These are phyloP conservation scores for Aurelia sp. DNA, from an alignment of 30 jellyfish, hydroid and myxozoan species.

Conservation along the genomic window DNA sequence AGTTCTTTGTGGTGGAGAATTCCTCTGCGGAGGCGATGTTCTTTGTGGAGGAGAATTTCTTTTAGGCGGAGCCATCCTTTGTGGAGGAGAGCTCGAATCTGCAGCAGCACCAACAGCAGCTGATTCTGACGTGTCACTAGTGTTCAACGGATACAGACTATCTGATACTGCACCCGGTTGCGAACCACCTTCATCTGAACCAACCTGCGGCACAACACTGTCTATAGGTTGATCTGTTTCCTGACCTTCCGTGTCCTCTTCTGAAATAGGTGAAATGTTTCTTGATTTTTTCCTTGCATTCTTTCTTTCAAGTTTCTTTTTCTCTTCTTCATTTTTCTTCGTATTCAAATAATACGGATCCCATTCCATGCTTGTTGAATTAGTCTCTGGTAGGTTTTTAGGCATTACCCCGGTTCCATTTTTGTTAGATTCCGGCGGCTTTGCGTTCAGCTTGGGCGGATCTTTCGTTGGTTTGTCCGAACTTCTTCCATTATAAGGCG, in stretches of 20 bases:
- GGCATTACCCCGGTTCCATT: conserved; percentile 73
- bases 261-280: conserved; percentile 92
- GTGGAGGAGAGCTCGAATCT: conserved; percentile 5
- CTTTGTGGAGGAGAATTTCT: conserved; percentile 30
- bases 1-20: conserved; percentile 46
- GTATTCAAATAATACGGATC: conserved; percentile 91
- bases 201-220: conserved; percentile 91
- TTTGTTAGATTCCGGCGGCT: conserved; percentile 37
- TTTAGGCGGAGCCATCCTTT: conserved; percentile 19
- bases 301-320: conserved; percentile 50
- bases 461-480: not conserved
- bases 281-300: conserved; percentile 57
- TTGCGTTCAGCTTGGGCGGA: conserved; percentile 38
- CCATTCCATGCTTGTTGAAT: conserved; percentile 95
- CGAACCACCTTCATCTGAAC: conserved; percentile 76
- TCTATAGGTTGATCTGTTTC: conserved; percentile 67
- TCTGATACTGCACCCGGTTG: conserved; percentile 69
- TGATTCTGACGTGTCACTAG: conserved; percentile 59
- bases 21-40: conserved; percentile 32
- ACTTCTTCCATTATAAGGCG: conserved; percentile 33
- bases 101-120: conserved; percentile 13
- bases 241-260: conserved; percentile 71
- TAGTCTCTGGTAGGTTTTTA: conserved; percentile 58
- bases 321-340: conserved; percentile 73
- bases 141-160: conserved; percentile 64